Evolutionary conservation across 2,113 vertebrate genomes (phyloP).

Genomic region (Gopherus flavomarginatus): DNA sequence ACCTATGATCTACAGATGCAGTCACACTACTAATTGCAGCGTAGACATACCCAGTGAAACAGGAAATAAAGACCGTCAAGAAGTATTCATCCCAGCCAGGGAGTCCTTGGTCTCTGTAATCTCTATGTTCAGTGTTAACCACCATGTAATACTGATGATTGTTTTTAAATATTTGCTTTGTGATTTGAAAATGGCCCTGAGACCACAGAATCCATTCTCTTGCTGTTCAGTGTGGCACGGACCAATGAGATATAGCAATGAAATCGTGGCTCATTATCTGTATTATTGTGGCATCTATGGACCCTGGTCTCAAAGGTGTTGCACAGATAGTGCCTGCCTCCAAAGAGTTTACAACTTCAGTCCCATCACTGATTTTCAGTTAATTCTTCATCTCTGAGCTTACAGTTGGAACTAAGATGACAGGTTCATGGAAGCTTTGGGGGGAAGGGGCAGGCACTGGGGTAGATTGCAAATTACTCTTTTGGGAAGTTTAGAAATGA

Average conservation of each 20-base stretch:
- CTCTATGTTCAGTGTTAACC: not conserved
- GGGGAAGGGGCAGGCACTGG: not conserved
- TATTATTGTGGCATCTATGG: not conserved
- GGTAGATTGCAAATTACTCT: not conserved
- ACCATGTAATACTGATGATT: not conserved
- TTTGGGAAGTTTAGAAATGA: conserved; percentile 19
- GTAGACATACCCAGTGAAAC: not conserved
- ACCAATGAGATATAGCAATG: fast-evolving
- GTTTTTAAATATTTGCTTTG: not conserved
- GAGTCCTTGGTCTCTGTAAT: not conserved
- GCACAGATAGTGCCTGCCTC: not conserved
- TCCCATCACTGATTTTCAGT: not conserved
- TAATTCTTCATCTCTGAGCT: conserved; percentile 9
- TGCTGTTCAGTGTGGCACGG: too few relatives aligned
- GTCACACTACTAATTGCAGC: not conserved
- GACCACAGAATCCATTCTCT: not conserved
- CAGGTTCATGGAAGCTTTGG: not conserved
- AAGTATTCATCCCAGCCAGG: not conserved
- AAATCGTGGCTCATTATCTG: not conserved
- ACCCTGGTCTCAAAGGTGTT: fast-evolving
- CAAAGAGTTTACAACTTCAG: not conserved
- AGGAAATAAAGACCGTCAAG: not conserved
- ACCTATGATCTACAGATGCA: too few relatives aligned
- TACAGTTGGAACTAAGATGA: conserved; percentile 5
- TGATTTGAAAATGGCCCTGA: not conserved